phyloP scores from a whole-genome alignment of 2,888 invertebrate species.

The Pyrrhosoma nymphula region DNA sequence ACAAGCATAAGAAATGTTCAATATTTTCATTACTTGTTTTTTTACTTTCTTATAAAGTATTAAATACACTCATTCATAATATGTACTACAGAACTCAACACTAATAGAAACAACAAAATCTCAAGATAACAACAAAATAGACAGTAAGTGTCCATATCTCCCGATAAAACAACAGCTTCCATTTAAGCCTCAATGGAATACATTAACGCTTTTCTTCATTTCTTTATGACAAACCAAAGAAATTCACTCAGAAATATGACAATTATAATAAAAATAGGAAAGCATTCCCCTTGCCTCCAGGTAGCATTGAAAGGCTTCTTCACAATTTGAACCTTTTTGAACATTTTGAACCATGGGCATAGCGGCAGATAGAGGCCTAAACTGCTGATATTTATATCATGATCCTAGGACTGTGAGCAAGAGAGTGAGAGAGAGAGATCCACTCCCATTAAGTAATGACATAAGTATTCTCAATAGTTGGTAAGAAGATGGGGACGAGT shows the following conservation, averaged over 20 bases:
- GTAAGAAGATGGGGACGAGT: no score
- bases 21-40: background rate
- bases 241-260: background rate
- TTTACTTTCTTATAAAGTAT: conserved; percentile 18
- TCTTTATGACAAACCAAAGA: background rate
- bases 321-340: conserved; percentile 87
- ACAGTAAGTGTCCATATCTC: background rate
- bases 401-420: no score
- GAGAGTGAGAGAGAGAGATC: no score
- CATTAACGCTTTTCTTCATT: background rate
- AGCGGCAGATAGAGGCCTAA: conserved; percentile 85
- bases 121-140: background rate
- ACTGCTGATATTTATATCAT: no score
- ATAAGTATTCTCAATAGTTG: no score
- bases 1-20: background rate
- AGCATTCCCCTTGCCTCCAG: conserved; percentile 85
- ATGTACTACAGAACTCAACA: background rate
- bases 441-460: no score
- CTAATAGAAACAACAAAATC: background rate
- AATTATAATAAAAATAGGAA: conserved; percentile 38
- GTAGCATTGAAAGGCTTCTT: conserved; percentile 91
- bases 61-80: conserved; percentile 3
- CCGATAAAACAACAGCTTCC: background rate
- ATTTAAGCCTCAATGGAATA: background rate
- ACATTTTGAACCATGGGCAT: no score